Evolutionary conservation across 2,797 vertebrate species (phyloP).

Genomic region (Setipinna tenuifilis): DNA sequence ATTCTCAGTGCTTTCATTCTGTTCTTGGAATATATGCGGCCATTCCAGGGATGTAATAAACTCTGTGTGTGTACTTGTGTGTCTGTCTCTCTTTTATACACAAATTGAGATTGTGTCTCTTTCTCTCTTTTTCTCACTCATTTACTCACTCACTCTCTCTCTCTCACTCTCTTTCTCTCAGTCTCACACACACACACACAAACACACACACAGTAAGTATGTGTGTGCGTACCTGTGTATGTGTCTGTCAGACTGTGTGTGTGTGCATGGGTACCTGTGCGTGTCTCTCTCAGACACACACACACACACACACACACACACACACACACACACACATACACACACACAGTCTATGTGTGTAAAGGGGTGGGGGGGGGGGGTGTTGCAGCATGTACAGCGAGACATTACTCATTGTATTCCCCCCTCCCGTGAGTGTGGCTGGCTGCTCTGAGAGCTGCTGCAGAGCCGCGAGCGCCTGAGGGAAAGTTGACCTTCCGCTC

Average conservation of each 20-base stretch:
- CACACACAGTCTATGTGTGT: neutral
- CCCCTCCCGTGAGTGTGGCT: neutral
- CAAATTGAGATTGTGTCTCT: too few species aligned
- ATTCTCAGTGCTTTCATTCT: neutral
- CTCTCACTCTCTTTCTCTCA: too few species aligned
- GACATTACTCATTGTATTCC: neutral
- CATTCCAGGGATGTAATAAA: neutral
- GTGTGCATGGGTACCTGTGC: neutral
- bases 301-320: too few species aligned
- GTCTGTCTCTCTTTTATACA: neutral
- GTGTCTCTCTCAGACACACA: too few species aligned
- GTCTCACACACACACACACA: neutral
- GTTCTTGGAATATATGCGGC: neutral
- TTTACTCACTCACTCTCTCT: too few species aligned
- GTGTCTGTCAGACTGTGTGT: neutral
- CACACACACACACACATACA: too few species aligned
- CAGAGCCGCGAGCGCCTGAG: constrained; percentile 61
- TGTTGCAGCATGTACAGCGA: neutral
- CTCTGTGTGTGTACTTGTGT: neutral
- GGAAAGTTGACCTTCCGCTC: constrained; percentile 83
- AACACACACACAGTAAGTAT: neutral
- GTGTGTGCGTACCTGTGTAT: neutral
- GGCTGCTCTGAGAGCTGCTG: neutral
- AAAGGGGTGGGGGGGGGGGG: neutral
- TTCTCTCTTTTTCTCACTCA: too few species aligned